These are phyloP conservation scores for Dendropsophus ebraccatus DNA, from an alignment of 2,113 vertebrate species.

Conservation along the genomic window DNA sequence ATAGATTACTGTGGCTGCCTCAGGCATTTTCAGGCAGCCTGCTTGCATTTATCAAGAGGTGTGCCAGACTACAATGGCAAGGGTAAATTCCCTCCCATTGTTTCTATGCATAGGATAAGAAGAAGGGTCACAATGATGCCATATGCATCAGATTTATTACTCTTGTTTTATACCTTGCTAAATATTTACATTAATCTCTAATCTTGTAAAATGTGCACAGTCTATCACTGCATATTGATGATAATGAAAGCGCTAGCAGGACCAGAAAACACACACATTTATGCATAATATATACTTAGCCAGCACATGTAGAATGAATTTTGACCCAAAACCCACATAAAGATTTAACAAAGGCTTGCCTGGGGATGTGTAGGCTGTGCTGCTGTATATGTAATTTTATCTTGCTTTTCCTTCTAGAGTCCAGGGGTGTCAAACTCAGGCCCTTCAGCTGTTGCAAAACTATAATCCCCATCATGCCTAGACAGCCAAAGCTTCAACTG, in stretches of 20 bases:
- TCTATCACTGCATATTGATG: background rate
- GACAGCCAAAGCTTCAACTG: too few relatives aligned
- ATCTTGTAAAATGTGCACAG: background rate
- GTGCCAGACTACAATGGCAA: too few relatives aligned
- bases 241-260: too few relatives aligned
- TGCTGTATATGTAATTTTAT: background rate
- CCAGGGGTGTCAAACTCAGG: too few relatives aligned
- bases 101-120: too few relatives aligned
- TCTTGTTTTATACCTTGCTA: background rate
- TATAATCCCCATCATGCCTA: too few relatives aligned
- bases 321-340: background rate
- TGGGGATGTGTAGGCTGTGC: background rate
- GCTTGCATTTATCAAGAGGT: too few relatives aligned
- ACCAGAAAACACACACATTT: background rate
- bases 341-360: constrained; percentile 10
- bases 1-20: too few relatives aligned
- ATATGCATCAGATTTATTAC: background rate
- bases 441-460: too few relatives aligned
- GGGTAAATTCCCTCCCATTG: too few relatives aligned
- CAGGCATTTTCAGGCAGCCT: too few relatives aligned
- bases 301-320: background rate
- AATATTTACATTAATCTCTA: background rate
- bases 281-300: background rate
- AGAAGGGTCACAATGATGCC: background rate
- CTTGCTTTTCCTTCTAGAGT: background rate